These are phyloP conservation scores for Tupaia chinensis DNA, from an alignment of 2,113 vertebrate species.

Conservation along the genomic window DNA sequence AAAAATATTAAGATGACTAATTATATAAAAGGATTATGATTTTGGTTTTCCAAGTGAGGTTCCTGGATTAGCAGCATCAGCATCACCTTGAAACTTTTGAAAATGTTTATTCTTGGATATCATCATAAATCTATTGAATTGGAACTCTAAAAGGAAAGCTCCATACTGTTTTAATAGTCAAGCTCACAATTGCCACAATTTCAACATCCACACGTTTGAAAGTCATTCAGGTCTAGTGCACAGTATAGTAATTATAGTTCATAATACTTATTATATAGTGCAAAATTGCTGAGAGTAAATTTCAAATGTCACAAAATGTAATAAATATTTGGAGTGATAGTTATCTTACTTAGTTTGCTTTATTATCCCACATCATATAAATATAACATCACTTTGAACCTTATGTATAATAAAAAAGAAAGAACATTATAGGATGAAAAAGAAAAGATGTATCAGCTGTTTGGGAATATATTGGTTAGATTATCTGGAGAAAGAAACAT, in stretches of 20 bases:
- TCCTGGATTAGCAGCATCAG: not conserved
- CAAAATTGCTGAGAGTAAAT: not conserved
- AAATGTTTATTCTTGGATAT: not conserved
- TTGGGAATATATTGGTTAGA: not conserved
- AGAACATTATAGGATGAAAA: no score
- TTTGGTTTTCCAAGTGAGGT: not conserved
- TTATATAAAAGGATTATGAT: not conserved
- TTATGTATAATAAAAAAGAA: no score
- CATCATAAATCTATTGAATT: not conserved
- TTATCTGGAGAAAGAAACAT: not conserved
- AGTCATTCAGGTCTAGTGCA: not conserved
- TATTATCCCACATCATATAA: no score
- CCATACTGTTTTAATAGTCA: not conserved
- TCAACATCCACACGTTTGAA: not conserved
- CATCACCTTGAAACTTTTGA: not conserved
- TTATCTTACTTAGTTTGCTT: no score
- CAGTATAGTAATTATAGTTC: no score
- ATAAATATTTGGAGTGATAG: no score
- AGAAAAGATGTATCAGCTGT: no score
- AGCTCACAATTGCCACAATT: not conserved
- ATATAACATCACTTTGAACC: no score
- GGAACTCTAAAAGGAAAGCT: not conserved
- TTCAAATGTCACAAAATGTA: no score
- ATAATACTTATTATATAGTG: no score
- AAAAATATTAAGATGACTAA: not conserved